These are phyloP conservation scores for Chymomyza amoena DNA, from an alignment of 2,888 invertebrate species.

Conservation along the genomic window DNA sequence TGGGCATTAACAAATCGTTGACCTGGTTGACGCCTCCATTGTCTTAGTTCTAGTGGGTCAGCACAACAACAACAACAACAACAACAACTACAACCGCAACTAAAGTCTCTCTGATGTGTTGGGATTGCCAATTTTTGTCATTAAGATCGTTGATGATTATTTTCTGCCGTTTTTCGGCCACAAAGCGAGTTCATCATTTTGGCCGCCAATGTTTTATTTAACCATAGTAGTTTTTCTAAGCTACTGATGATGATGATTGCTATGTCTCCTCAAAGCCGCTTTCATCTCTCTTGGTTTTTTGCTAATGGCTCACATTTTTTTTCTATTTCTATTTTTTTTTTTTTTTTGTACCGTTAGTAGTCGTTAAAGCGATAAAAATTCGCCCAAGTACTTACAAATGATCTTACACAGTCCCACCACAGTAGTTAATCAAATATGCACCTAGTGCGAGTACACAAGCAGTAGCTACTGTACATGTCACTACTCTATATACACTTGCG, in stretches of 20 bases:
- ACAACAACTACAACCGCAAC: not conserved
- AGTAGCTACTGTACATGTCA: not conserved
- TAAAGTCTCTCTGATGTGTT: conserved; percentile 17
- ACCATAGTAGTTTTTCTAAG: not conserved
- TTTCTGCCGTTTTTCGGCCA: conserved; percentile 32
- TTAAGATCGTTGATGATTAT: conserved; percentile 54
- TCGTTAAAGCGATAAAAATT: conserved; percentile 61
- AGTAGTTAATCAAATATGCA: not conserved
- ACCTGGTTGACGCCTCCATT: conserved; percentile 40
- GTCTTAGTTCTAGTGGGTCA: conserved; percentile 15
- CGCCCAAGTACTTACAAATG: conserved; percentile 17
- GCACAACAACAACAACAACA: conserved; percentile 5
- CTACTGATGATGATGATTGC: conserved; percentile 61
- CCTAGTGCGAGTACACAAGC: not conserved
- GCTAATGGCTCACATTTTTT: conserved; percentile 34
- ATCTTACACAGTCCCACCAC: not conserved
- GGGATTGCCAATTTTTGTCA: conserved; percentile 39
- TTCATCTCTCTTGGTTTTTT: conserved; percentile 5
- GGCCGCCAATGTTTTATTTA: conserved; percentile 20
- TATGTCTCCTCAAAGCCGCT: conserved; percentile 5
- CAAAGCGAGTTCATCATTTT: conserved; percentile 31
- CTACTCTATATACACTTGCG: too few species aligned
- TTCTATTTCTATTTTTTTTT: too few species aligned
- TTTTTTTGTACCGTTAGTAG: conserved; percentile 52
- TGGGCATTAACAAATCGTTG: conserved; percentile 31